Base-by-base conservation (phyloP, 2,888 invertebrate species). In the Macrosoma leucophasiata region DNA sequence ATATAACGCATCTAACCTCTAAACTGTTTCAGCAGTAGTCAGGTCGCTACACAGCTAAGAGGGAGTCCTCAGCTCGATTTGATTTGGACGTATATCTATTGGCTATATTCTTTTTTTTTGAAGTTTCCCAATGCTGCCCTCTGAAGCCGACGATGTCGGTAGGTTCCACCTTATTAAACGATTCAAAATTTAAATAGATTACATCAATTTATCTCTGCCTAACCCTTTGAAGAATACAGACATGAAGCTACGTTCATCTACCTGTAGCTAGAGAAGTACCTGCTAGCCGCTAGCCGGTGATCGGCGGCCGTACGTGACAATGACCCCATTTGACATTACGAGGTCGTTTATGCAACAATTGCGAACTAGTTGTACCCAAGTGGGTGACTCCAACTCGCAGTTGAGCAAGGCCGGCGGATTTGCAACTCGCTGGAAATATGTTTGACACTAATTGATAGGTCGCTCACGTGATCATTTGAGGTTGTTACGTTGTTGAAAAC, bases 301-400 rank as follows among this genome's bases (percentile, higher is more conserved):
- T 52, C 60, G 53, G 34, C 56, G 47, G 63, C 62, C 62, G 66
- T 65, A 58, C 59, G 64, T 68, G 82, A 69, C 79, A 81, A 78
- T 81, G 81, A 81, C 82, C 81, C 69, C 66, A 70, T 78, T 78
- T 62, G 68, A 66, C 66, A 65, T 62, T 67, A 70, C 69, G 74
- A 69, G 78, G 76, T 69, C 76, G 73, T 78, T 81, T 76, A 75
- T 79, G 81, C 78, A 82, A 81, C 61, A 55, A 71, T 68, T 72
- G 73, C 67, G 64, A 66, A 67, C 65, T 62, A 53, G 52, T 21
- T 10, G 22, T n/a, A 47, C 58, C 56, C 57, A 69, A 71, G 68
- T 74, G 62, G 70, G 66, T 68, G 67, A 69, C 65, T 68, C 60
- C 65, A 66, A 67, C 66, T 57, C 62, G 64, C 58, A 67, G 60